Evolutionary conservation across 1,140 invertebrate genomes (phyloP), one percentile per base, ranked within the genome.

Genomic region (Camponotus floridanus): DNA sequence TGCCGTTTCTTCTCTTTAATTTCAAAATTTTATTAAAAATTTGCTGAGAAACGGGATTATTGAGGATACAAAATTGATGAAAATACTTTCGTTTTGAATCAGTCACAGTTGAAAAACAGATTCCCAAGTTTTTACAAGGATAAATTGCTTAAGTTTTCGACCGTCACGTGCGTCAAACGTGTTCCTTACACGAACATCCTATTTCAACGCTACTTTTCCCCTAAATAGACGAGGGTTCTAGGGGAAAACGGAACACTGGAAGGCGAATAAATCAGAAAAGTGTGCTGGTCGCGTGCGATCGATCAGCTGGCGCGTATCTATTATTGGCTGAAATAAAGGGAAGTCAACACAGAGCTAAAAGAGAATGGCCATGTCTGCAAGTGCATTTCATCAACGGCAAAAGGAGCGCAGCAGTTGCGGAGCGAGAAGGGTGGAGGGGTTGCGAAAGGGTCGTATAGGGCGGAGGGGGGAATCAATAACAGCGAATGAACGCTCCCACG

Each of bases 331-430:
- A 91, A 91, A 90, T 92, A 91, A 92, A 91, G 91, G 88, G 81
- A 89, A 93, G 88, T 91, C 89, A 88, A 88, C 85, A 86, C 78
- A 78, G 74, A 83, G 67, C 64, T 86, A 87, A 88, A 78, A 61
- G 76, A 86, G 86, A 90, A 86, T 67, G 68, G 64, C 64, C 74
- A 87, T 78, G 89, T 88, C 88, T 89, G 91, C 85, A 87, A 91
- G 88, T 94, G 91, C 91, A 93, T 93, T 93, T 94, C 91, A 93
- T 93, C 91, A 92, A 91, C 91, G 90, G 84, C 61, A 74, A 85
- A 79, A 90, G 88, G 85, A 84, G 73, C 73, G 87, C 91, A 79
- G 78, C 73, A 64, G 76, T 70, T 36, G 39, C 4, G 55, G 36
- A 39, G 3, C 21, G 73, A 59, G 42, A 42, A 71, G 62, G 42